A percentile compares a stretch with the other conserved stretches of the same genome.
These are phyloP conservation scores for Lissocephala sabroskyi DNA, from an alignment of 2,888 invertebrate species.

Conservation along the genomic window DNA sequence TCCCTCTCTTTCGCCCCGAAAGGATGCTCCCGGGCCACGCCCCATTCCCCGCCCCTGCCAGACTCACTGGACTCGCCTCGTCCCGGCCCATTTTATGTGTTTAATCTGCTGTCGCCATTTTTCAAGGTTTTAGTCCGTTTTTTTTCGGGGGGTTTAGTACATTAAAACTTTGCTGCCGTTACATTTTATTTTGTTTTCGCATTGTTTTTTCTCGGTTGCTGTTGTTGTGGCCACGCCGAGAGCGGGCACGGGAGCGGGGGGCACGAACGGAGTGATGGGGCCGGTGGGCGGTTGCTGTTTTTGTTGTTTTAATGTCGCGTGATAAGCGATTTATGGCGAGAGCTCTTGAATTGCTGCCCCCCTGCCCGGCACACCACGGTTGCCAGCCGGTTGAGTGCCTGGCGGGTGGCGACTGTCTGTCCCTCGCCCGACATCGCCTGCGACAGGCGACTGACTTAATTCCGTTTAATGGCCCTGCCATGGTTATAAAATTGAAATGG, in stretches of 20 bases:
- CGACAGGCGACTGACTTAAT: conserved; percentile 44
- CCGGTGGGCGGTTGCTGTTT: conserved; percentile 26
- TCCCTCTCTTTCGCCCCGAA: too few relatives aligned
- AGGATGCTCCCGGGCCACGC: too few relatives aligned
- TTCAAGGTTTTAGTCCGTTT: conserved; percentile 36
- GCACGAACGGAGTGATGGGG: too few relatives aligned
- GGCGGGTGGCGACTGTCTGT: conserved; percentile 5
- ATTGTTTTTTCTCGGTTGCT: conserved; percentile 11
- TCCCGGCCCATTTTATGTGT: conserved; percentile 47
- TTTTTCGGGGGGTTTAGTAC: conserved; percentile 32
- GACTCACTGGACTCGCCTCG: too few relatives aligned
- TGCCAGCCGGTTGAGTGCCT: background rate
- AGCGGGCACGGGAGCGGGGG: background rate
- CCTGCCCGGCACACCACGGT: background rate
- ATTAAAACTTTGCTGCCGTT: conserved; percentile 60
- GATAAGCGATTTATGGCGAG: conserved; percentile 61
- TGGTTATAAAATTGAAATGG: conserved; percentile 63
- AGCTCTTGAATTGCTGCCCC: conserved; percentile 45
- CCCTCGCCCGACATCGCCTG: background rate
- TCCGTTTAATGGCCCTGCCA: conserved; percentile 55
- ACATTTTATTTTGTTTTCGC: conserved; percentile 37
- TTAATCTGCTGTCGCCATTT: conserved; percentile 61
- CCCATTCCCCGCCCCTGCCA: background rate
- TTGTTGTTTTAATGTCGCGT: conserved; percentile 62
- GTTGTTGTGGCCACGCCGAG: conserved; percentile 1